These are phyloP conservation scores for Piaya cayana DNA, from an alignment of 2,113 vertebrate species.

Conservation along the genomic window DNA sequence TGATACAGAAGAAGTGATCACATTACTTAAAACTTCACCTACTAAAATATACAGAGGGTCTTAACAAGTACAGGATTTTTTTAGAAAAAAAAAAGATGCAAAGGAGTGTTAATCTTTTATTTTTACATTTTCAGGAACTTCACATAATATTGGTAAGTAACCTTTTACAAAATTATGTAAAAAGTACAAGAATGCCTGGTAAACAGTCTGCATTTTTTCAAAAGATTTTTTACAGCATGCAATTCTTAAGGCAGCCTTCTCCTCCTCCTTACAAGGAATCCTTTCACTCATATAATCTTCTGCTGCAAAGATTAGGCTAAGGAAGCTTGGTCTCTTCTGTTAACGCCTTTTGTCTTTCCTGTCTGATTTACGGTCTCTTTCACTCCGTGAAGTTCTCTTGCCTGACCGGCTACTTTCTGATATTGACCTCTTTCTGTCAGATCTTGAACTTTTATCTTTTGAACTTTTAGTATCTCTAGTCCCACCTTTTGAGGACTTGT, in stretches of 20 bases:
- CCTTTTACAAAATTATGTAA: constrained; percentile 86
- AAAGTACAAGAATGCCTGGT: constrained; percentile 83
- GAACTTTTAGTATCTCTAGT: constrained; percentile 86
- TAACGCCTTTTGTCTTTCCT: constrained; percentile 97
- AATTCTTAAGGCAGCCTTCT: constrained; percentile 87
- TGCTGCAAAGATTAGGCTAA: constrained; percentile 81
- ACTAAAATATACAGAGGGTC: constrained; percentile 83
- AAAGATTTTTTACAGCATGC: constrained; percentile 86
- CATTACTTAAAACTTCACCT: constrained; percentile 73
- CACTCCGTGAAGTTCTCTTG: constrained; percentile 86
- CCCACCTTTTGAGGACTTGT: constrained; percentile 87
- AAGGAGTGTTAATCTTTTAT: constrained; percentile 81
- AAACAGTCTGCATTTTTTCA: constrained; percentile 82
- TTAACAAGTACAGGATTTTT: constrained; percentile 76
- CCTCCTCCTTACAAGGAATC: constrained; percentile 78
- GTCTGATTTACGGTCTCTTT: constrained; percentile 96
- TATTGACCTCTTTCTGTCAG: constrained; percentile 88
- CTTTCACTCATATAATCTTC: constrained; percentile 83
- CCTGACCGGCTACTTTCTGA: constrained; percentile 88
- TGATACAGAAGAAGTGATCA: constrained; percentile 77
- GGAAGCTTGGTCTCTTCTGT: constrained; percentile 82
- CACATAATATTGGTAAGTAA: constrained; percentile 83
- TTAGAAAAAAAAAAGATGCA: constrained; percentile 75
- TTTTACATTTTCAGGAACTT: constrained; percentile 80
- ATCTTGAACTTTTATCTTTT: constrained; percentile 87